Conservation (phyloP, 2,113 vertebrate species). For the Lonchura striata region DNA sequence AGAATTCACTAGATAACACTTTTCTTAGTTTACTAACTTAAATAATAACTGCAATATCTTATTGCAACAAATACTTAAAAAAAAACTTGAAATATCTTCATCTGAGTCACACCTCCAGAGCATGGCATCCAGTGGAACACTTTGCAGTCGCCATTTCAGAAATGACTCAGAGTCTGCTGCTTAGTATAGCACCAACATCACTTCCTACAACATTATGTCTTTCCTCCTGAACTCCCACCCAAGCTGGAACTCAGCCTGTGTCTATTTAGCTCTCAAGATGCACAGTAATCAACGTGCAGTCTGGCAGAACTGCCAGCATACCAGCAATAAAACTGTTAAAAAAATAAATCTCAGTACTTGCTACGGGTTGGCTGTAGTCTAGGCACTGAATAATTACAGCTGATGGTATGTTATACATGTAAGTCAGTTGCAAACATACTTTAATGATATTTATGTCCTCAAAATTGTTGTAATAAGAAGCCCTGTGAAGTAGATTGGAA, state of each 20-base stretch:
- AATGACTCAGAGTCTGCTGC: conserved; percentile 38
- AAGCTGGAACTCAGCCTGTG: background rate
- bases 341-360: conserved; percentile 1
- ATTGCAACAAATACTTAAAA: background rate
- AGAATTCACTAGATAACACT: background rate
- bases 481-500: background rate
- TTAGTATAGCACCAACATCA: conserved; percentile 13
- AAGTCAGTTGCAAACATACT: background rate
- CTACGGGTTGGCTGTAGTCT: background rate
- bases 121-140: background rate
- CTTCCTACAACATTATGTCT: conserved; percentile 20
- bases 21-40: background rate
- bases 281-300: background rate
- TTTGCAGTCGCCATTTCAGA: background rate
- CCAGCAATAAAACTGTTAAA: conserved; percentile 3
- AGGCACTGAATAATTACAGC: background rate
- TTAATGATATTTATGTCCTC: background rate
- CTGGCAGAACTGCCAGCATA: background rate
- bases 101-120: background rate
- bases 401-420: background rate
- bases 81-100: background rate
- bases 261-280: conserved; percentile 24
- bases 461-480: background rate
- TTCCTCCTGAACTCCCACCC: conserved; percentile 27
- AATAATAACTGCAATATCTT: background rate